phyloP scores from a whole-genome alignment of 1,140 invertebrate genomes.

The Phocides pigmalion region DNA sequence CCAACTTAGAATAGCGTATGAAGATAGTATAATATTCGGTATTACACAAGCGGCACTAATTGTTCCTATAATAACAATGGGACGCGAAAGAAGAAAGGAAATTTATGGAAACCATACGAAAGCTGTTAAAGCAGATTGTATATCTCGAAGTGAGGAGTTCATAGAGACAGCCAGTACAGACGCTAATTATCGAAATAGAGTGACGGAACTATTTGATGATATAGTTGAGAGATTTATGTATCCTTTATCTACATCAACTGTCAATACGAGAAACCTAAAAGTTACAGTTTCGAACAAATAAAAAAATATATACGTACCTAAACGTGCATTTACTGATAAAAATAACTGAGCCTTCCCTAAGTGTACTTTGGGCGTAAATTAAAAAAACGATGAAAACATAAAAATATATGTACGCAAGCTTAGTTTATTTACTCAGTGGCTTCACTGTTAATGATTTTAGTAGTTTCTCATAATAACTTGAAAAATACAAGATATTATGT shows the following conservation, averaged over 20 bases:
- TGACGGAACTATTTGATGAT: constrained; percentile 80
- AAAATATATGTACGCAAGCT: too few relatives aligned
- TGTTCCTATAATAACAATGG: constrained; percentile 74
- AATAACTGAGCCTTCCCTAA: too few relatives aligned
- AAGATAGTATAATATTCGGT: constrained; percentile 75
- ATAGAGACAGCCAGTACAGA: constrained; percentile 72
- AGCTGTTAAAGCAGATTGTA: constrained; percentile 64
- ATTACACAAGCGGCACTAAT: constrained; percentile 82
- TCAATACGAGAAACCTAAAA: constrained; percentile 9
- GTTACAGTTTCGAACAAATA: neutral
- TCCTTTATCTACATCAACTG: constrained; percentile 32
- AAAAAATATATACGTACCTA: too few relatives aligned
- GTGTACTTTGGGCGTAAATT: too few relatives aligned
- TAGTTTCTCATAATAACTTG: too few relatives aligned
- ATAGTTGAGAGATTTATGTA: constrained; percentile 77
- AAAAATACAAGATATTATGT: too few relatives aligned
- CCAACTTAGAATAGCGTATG: constrained; percentile 59
- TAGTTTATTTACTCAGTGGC: too few relatives aligned
- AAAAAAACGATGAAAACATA: too few relatives aligned
- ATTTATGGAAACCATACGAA: constrained; percentile 67
- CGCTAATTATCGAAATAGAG: constrained; percentile 60
- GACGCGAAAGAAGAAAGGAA: constrained; percentile 55
- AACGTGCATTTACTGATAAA: too few relatives aligned
- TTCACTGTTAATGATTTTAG: too few relatives aligned
- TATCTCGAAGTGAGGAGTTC: constrained; percentile 77